phyloP scores from a whole-genome alignment of 1,140 invertebrate species.

The Lasaia peninsularis region DNA sequence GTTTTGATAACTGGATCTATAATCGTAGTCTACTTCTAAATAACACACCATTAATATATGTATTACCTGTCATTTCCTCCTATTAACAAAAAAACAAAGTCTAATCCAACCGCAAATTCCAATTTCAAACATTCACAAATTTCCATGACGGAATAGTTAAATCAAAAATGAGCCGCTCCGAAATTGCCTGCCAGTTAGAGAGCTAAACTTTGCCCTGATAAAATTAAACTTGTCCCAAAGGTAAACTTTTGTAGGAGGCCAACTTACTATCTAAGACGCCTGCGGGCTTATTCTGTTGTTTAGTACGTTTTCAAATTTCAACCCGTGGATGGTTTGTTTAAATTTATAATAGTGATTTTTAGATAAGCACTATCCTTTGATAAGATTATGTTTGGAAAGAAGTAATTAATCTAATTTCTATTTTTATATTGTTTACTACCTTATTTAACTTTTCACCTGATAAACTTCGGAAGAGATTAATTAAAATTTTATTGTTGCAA shows the following conservation, averaged over 20 bases:
- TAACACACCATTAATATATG: too few species aligned
- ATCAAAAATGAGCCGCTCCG: conserved; percentile 9
- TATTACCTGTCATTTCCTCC: too few species aligned
- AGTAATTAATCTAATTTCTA: too few species aligned
- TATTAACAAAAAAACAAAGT: too few species aligned
- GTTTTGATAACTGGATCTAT: too few species aligned
- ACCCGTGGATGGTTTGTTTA: not conserved
- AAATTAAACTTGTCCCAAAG: conserved; percentile 21
- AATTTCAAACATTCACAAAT: not conserved
- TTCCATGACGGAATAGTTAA: conserved; percentile 16
- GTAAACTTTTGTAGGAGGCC: conserved; percentile 16
- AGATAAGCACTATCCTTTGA: too few species aligned
- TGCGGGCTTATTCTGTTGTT: conserved; percentile 16
- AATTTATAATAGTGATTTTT: conserved; percentile 3
- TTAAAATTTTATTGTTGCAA: too few species aligned
- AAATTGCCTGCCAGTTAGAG: conserved; percentile 8
- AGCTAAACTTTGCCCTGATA: conserved; percentile 9
- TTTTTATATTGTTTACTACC: too few species aligned
- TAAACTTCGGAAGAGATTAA: too few species aligned
- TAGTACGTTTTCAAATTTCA: conserved; percentile 1
- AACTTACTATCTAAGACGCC: conserved; percentile 16
- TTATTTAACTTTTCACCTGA: too few species aligned
- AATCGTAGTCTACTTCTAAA: too few species aligned
- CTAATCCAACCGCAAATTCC: not conserved
- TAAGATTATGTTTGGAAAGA: too few species aligned